A percentile compares a stretch with the other conserved stretches of the same genome.
phyloP scores from a whole-genome alignment of 2,113 vertebrate species.

The Kryptolebias marmoratus region DNA sequence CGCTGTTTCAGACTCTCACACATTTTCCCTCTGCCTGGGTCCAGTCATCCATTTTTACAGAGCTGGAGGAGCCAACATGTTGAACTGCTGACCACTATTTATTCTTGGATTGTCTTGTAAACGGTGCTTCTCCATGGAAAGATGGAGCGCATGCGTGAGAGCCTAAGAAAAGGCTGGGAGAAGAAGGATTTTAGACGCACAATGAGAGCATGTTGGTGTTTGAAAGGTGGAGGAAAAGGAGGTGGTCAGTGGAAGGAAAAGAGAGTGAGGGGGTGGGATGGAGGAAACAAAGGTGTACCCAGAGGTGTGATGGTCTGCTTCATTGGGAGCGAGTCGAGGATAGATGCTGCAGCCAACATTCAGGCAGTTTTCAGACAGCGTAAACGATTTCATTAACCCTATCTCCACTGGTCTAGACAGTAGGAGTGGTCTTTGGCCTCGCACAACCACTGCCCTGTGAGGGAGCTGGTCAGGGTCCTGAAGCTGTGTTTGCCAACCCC shows the following conservation, averaged over 20 bases:
- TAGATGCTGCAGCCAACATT: slow-evolving; percentile 63
- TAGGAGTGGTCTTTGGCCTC: slow-evolving; percentile 60
- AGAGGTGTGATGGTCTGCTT: slow-evolving; percentile 51
- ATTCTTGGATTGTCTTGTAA: slow-evolving; percentile 80
- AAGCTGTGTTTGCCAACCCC: slow-evolving; percentile 13
- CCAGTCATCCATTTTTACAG: slow-evolving; percentile 80
- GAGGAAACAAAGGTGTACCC: slow-evolving; percentile 48
- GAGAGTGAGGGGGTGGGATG: slow-evolving; percentile 8
- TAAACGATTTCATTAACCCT: slow-evolving; percentile 78
- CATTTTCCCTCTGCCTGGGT: slow-evolving; percentile 79
- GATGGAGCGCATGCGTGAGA: slow-evolving; percentile 56
- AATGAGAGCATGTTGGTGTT: slow-evolving; percentile 58
- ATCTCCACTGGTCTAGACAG: slow-evolving; percentile 84
- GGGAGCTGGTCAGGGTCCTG: slow-evolving; percentile 28
- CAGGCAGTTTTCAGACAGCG: slow-evolving; percentile 67
- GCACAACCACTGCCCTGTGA: slow-evolving; percentile 67
- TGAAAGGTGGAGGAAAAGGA: slow-evolving; percentile 35
- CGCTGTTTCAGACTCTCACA: slow-evolving; percentile 77
- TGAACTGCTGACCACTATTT: slow-evolving; percentile 87
- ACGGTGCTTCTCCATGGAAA: slow-evolving; percentile 58
- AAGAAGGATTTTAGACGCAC: slow-evolving; percentile 68
- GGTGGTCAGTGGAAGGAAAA: slow-evolving; percentile 27
- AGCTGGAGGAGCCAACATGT: slow-evolving; percentile 68
- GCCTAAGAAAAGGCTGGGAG: slow-evolving; percentile 29
- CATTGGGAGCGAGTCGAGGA: slow-evolving; percentile 53